phyloP scores from a whole-genome alignment of 2,797 vertebrate species.

The Urocyon cinereoargenteus region DNA sequence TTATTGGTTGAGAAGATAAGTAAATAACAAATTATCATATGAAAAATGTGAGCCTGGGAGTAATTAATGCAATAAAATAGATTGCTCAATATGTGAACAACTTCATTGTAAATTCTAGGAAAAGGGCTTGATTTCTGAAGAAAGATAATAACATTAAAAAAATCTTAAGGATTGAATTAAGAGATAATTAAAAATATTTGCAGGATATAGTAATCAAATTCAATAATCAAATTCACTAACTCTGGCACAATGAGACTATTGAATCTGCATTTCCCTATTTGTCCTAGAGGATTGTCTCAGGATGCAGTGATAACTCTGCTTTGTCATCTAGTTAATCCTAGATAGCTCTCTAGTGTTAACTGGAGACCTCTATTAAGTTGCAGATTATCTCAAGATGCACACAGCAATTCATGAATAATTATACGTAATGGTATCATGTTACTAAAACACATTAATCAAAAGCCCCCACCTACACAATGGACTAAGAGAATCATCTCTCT shows the following conservation, averaged over 20 bases:
- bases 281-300: too few species aligned
- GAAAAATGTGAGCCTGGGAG: slow-evolving; percentile 71
- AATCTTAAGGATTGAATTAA: slow-evolving; percentile 15
- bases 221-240: background rate
- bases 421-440: background rate
- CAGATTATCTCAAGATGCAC: background rate
- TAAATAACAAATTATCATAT: slow-evolving; percentile 82
- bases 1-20: slow-evolving; percentile 83
- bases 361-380: background rate
- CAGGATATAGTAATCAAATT: background rate
- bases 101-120: slow-evolving; percentile 7
- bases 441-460: background rate
- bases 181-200: slow-evolving; percentile 4
- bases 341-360: background rate
- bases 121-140: slow-evolving; percentile 65
- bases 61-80: slow-evolving; percentile 82
- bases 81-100: slow-evolving; percentile 67
- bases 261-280: background rate
- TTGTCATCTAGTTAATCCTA: background rate
- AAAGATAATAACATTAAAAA: slow-evolving; percentile 55
- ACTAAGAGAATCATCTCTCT: background rate
- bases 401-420: background rate
- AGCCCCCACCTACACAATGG: background rate
- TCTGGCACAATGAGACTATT: background rate
- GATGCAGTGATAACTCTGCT: background rate